Conservation (phyloP, 1,140 invertebrate species). For the Colletes gigas region DNA sequence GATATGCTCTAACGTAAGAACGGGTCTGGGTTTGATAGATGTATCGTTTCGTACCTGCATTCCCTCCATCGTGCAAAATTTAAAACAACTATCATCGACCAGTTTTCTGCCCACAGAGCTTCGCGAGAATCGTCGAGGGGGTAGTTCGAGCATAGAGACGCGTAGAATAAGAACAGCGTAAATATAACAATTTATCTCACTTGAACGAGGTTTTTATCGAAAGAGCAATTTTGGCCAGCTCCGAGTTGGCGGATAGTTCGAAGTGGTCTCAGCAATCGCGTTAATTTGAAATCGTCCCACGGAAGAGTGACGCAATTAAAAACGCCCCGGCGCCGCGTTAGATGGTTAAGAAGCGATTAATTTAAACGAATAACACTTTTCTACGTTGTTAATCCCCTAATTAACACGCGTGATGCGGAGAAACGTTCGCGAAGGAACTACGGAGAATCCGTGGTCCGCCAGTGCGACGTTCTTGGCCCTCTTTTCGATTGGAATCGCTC, state of each 20-base stretch:
- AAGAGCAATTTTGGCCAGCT: no score
- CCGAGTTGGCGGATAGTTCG: background rate
- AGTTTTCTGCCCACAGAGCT: no score
- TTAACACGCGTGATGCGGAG: slow-evolving; percentile 26
- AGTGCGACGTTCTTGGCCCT: background rate
- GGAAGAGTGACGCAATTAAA: slow-evolving; percentile 50
- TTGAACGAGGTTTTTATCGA: no score
- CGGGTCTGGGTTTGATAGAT: no score
- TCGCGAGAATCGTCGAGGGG: no score
- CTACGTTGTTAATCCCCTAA: slow-evolving; percentile 26
- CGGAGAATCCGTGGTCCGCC: background rate
- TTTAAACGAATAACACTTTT: slow-evolving; percentile 31
- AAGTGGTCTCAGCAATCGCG: background rate
- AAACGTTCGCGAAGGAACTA: slow-evolving; percentile 19
- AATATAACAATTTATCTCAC: no score
- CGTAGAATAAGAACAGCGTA: no score
- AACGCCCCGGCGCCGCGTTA: slow-evolving; percentile 8
- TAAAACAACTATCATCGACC: no score
- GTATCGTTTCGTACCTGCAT: no score
- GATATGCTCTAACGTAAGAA: no score
- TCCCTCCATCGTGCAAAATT: no score
- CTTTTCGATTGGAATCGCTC: slow-evolving; percentile 36
- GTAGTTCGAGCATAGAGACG: no score
- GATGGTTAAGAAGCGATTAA: slow-evolving; percentile 48
- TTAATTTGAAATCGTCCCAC: slow-evolving; percentile 39